A percentile compares a stretch with the other conserved stretches of the same genome.
phyloP scores from a whole-genome alignment of 1,140 invertebrate species.

The Caenorhabditis briggsae region DNA sequence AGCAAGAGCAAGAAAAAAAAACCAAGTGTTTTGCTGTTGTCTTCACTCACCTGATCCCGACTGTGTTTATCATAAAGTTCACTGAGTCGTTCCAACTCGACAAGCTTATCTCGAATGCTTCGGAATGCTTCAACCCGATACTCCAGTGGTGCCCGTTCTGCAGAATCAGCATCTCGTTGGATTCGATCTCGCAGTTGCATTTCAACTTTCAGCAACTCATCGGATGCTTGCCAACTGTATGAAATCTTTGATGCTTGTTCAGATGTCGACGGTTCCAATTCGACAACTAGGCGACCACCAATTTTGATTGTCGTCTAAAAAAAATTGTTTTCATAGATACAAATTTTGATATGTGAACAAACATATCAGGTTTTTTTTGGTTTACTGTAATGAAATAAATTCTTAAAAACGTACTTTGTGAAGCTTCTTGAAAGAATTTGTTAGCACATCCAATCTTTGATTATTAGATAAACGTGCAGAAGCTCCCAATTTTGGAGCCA shows the following conservation, averaged over 20 bases:
- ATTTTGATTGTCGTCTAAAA: constrained; percentile 56
- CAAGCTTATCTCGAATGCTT: constrained; percentile 20
- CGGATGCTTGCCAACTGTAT: constrained; percentile 31
- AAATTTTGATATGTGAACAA: too few species aligned
- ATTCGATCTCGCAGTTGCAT: constrained; percentile 43
- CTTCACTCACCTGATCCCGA: constrained; percentile 12
- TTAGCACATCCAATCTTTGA: constrained; percentile 47
- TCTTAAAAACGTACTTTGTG: neutral
- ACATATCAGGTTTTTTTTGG: too few species aligned
- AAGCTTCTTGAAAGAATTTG: constrained; percentile 29
- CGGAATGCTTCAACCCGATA: constrained; percentile 10
- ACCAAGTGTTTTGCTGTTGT: neutral
- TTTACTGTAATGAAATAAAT: neutral
- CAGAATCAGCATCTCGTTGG: constrained; percentile 19
- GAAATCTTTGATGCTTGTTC: constrained; percentile 33
- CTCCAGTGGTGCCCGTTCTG: constrained; percentile 11
- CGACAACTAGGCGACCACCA: constrained; percentile 59
- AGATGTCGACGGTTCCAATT: constrained; percentile 59
- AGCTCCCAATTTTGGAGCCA: constrained; percentile 41
- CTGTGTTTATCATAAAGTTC: constrained; percentile 41
- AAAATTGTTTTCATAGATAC: neutral
- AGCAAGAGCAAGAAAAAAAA: neutral
- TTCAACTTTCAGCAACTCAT: constrained; percentile 48
- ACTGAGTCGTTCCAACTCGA: constrained; percentile 38
- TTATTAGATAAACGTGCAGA: constrained; percentile 42